These are phyloP conservation scores for Pogonomyrmex barbatus DNA, from an alignment of 1,140 invertebrate species.

Conservation along the genomic window DNA sequence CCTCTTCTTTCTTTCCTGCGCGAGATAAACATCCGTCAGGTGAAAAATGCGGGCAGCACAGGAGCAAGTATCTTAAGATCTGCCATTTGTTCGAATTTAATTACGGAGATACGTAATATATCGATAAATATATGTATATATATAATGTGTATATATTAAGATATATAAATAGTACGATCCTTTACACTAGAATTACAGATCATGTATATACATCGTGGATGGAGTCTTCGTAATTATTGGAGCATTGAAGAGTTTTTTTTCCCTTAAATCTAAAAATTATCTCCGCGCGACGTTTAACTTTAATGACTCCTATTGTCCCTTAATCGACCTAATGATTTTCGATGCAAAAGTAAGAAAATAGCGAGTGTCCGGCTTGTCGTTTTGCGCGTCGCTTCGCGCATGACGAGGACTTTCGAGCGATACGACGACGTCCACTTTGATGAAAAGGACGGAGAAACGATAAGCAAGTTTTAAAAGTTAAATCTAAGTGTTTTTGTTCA, in stretches of 20 bases:
- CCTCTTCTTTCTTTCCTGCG: background rate
- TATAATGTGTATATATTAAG: conserved; percentile 69
- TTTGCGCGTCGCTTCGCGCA: conserved; percentile 23
- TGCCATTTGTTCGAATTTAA: background rate
- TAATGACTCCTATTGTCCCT: conserved; percentile 70
- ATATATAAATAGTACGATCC: conserved; percentile 75
- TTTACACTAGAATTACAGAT: conserved; percentile 74
- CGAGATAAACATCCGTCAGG: conserved; percentile 26
- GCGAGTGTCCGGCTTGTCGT: conserved; percentile 67
- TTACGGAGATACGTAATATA: conserved; percentile 70
- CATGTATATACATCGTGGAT: conserved; percentile 76
- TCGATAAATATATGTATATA: conserved; percentile 71
- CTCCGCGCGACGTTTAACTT: conserved; percentile 33
- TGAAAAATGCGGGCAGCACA: conserved; percentile 36
- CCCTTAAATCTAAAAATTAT: conserved; percentile 68
- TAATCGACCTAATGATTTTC: conserved; percentile 67
- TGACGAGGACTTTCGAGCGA: conserved; percentile 43
- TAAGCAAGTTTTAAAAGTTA: conserved; percentile 69
- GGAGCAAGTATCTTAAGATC: background rate
- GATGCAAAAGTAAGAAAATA: conserved; percentile 82
- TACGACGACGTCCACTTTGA: conserved; percentile 67
- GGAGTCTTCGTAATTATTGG: conserved; percentile 73
- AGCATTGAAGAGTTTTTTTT: conserved; percentile 60
- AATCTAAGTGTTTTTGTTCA: conserved; percentile 59
- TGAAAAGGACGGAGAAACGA: conserved; percentile 79